Percentiles rank a stretch among this genome's conserved stretches.
These are phyloP conservation scores for Palythoa grandiflora DNA, from an alignment of 92 coral and sea anemone genomes.

Conservation along the genomic window DNA sequence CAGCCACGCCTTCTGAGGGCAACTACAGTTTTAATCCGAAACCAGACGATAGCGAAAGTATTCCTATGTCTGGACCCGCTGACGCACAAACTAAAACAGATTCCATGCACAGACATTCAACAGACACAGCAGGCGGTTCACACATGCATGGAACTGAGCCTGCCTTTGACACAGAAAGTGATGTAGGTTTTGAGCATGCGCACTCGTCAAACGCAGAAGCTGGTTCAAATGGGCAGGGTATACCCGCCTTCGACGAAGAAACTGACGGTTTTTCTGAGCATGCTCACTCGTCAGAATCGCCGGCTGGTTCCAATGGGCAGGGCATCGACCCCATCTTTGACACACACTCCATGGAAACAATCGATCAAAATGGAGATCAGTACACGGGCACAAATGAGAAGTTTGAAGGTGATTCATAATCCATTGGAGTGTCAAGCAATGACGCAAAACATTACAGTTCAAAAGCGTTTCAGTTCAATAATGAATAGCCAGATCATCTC, in stretches of 20 bases:
- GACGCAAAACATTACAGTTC: not conserved
- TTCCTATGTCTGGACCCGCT: not conserved
- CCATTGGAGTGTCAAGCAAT: not conserved
- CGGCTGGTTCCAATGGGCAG: slow-evolving; percentile 7
- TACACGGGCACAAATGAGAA: slow-evolving; percentile 35
- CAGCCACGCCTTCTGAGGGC: slow-evolving; percentile 32
- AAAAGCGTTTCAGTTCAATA: not conserved
- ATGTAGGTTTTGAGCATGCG: not conserved
- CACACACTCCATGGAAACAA: slow-evolving; percentile 22
- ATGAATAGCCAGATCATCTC: not conserved
- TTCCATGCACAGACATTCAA: not conserved
- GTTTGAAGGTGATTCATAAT: slow-evolving; percentile 32
- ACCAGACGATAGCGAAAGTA: slow-evolving; percentile 24
- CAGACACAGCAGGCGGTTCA: not conserved
- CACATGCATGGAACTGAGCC: not conserved
- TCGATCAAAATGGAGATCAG: slow-evolving; percentile 7
- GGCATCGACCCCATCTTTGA: slow-evolving; percentile 34
- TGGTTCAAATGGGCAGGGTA: not conserved
- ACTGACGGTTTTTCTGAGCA: slow-evolving; percentile 1
- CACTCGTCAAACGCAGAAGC: not conserved
- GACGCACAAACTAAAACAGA: not conserved
- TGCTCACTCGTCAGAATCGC: not conserved
- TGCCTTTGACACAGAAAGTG: not conserved
- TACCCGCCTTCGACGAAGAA: not conserved
- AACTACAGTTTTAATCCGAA: not conserved